Base-by-base conservation (phyloP, 2,888 invertebrate genomes). In the Sphaeridia pumilis region DNA sequence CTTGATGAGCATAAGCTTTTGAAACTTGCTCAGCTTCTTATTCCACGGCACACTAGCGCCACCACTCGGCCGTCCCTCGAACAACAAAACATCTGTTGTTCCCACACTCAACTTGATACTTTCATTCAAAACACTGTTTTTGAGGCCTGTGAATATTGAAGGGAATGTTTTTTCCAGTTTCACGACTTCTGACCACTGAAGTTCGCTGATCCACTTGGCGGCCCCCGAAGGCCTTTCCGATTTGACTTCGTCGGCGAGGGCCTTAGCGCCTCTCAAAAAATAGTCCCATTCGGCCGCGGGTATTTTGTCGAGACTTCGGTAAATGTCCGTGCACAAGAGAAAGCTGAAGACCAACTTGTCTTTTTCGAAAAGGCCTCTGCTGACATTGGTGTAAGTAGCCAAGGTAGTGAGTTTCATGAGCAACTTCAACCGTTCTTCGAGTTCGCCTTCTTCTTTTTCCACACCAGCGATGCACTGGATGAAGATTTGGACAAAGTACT, bases 341-440 rank as follows among this genome's bases (percentile, higher is more conserved):
- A 92, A 85, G 67, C 85, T 87, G 69, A 84, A 92, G 52, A 92
- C 82, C 1, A 92, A 75, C 71, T 93, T 92, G 71, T 94, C 89
- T 55, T 81, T 78, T 69, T 92, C 92, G 68, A 93, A 92, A 10
- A 94, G 75, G 0, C 92, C 93, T 51, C 92, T 78, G 1, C 90
- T 87, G 28, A 93, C 83, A 67, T 88, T 93, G 7, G 81, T 80
- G 68, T 88, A 93, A 36, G 92, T 79, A 1, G 84, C 81, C 49
- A 82, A 74, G 1, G 88, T 84, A 61, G 89, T 89, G 70, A 87
- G 84, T 20, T 77, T 73, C 64, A 81, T 79, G 2, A 94, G 73
- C 55, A 79, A 80, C 21, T 77, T 71, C 27, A 92, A 73, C 12
- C 90, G 78, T 12, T 72, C 71, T 26, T 81, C 78, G 7, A 89